Percentiles rank a stretch among this genome's conserved stretches.
phyloP scores from a whole-genome alignment of 1,140 invertebrate genomes.

The Drosophila rhopaloa region DNA sequence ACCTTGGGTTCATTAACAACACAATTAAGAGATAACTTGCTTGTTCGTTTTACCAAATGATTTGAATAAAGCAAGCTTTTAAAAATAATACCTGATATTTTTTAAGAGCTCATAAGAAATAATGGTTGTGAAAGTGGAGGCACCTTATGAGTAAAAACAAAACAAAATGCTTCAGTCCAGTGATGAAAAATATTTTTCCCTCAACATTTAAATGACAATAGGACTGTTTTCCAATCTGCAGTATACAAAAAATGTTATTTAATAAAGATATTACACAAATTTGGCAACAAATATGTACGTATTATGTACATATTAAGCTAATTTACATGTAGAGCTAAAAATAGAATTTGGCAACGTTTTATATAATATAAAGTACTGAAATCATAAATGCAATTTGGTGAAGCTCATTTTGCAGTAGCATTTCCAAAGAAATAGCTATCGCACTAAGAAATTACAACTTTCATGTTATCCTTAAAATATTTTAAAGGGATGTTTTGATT shows the following conservation, averaged over 20 bases:
- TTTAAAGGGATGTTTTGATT: no score
- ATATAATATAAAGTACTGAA: background rate
- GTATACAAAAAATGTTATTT: background rate
- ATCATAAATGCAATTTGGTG: background rate
- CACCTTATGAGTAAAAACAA: background rate
- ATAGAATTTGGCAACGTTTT: constrained; percentile 3
- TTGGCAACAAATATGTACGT: background rate
- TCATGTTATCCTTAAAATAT: no score
- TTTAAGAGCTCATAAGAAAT: background rate
- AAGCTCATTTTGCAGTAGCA: background rate
- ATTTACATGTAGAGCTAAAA: constrained; percentile 3
- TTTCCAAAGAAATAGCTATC: background rate
- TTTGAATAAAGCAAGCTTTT: background rate
- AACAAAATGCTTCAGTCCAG: no score
- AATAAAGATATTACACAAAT: background rate
- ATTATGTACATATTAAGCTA: background rate
- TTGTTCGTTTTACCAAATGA: background rate
- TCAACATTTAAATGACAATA: no score
- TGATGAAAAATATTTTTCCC: no score
- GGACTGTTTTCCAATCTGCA: no score
- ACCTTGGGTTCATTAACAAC: constrained; percentile 1
- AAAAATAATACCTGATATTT: no score
- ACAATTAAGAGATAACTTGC: background rate
- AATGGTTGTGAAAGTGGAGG: background rate
- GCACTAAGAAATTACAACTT: no score